phyloP scores from a whole-genome alignment of 2,797 vertebrate genomes.

The Oryzias sinensis region DNA sequence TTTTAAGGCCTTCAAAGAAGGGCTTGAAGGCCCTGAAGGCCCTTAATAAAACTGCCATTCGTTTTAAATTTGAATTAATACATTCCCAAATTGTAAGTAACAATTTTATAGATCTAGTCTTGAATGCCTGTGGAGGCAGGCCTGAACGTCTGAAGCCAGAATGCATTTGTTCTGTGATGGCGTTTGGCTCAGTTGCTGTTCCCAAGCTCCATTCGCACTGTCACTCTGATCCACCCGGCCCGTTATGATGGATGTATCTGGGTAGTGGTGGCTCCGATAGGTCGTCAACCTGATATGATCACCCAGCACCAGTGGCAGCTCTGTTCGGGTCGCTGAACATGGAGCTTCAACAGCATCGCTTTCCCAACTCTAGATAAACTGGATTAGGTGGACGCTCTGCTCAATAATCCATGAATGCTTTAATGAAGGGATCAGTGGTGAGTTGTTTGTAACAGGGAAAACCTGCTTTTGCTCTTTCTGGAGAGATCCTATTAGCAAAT shows the following conservation, averaged over 20 bases:
- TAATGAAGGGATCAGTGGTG: constrained; percentile 50
- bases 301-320: constrained; percentile 1
- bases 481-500: background rate
- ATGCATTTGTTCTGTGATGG: background rate
- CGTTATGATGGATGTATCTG: background rate
- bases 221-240: constrained; percentile 15
- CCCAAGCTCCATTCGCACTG: background rate
- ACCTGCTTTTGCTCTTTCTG: constrained; percentile 1
- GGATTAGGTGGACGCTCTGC: constrained; percentile 58
- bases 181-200: background rate
- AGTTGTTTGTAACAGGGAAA: constrained; percentile 2
- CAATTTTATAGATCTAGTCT: no score
- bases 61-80: no score
- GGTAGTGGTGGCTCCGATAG: constrained; percentile 23
- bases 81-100: no score
- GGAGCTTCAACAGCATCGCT: constrained; percentile 27
- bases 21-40: no score
- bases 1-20: no score
- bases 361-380: constrained; percentile 41
- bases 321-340: constrained; percentile 6
- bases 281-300: constrained; percentile 34
- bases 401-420: constrained; percentile 69
- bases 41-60: no score
- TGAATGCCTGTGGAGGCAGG: no score
- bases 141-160: no score